Evolutionary conservation across 64 coral and sea anemone species (phyloP), one percentile per base, ranked within the genome.

Genomic region (Cladopsammia gracilis): DNA sequence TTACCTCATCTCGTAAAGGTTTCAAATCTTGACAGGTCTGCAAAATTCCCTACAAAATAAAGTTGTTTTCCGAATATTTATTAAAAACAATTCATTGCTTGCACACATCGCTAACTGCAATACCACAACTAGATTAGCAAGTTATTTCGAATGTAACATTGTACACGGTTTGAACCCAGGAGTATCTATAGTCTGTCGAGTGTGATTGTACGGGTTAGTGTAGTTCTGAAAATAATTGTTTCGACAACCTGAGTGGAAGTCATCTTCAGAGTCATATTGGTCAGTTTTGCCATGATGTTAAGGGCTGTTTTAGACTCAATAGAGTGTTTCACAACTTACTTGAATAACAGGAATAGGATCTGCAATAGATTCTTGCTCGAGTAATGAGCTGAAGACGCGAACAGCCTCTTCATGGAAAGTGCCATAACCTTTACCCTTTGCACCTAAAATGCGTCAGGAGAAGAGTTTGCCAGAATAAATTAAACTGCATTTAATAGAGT

Each of bases 1-100:
- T 51, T 86, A 98, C 96, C 89, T 98, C 96, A 54, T 98, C 96
- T 88, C 97, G 90, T 20, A 98, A 75, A 43, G 97, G 97, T 86
- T 98, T 98, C 62, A 98, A 89, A 62, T 98, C 97, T 50, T 98
- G 97, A 73, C 97, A 98, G 11, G 97, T 98, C 66, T 98, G 97
- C 12, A 98, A 88, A 78, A 98, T 98, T 58, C 97, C 97, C 97
- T 98, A 52, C 72, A 62, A 60, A 86, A 4, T 73, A 48, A 89
- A 42, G 25, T 10, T 56, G 12, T 12, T 10, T 10, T 57, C 46
- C 25, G 24, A 15, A 53, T 61, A 53, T 56, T 79, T 45, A 89
- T 25, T 57, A n/a, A 62, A 84, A 25, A 10, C 61, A 83, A 82
- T 57, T 10, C 34, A 19, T 65, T 65, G 24, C 10, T n/a, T 16